These are phyloP conservation scores for Medauroidea extradentata DNA, from an alignment of 1,140 invertebrate species.

Conservation along the genomic window DNA sequence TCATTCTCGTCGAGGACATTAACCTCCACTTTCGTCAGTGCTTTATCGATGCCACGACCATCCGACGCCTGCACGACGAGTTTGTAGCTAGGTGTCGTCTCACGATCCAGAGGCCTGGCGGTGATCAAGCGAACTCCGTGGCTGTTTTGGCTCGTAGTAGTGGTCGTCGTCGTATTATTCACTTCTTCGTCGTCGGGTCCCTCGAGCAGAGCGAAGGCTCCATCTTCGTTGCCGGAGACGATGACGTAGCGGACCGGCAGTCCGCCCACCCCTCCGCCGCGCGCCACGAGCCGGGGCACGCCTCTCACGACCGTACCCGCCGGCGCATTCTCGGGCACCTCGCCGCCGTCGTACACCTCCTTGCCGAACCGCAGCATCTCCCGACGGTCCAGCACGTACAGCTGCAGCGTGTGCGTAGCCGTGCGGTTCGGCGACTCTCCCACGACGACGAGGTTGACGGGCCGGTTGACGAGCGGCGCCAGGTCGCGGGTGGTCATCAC, in stretches of 20 bases:
- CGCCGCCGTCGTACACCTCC: conserved; percentile 55
- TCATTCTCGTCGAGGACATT: conserved; percentile 83
- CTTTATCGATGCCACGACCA: conserved; percentile 64
- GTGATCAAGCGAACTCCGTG: conserved; percentile 66
- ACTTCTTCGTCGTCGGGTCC: conserved; percentile 35
- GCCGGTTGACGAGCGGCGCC: conserved; percentile 69
- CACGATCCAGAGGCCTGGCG: conserved; percentile 65
- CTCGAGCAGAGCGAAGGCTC: conserved; percentile 64
- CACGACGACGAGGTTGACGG: conserved; percentile 72
- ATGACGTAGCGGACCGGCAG: conserved; percentile 71
- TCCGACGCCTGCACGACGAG: conserved; percentile 72
- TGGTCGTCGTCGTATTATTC: background rate
- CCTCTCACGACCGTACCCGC: conserved; percentile 62
- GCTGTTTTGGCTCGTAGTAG: conserved; percentile 32
- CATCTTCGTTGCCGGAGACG: conserved; percentile 63
- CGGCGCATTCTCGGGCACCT: conserved; percentile 67
- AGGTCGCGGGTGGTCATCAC: conserved; percentile 86
- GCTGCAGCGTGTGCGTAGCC: conserved; percentile 70
- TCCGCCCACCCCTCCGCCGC: conserved; percentile 34
- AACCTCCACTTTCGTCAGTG: conserved; percentile 65
- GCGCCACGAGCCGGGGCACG: conserved; percentile 59
- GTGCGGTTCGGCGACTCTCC: conserved; percentile 75
- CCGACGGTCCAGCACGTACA: conserved; percentile 75
- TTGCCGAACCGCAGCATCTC: conserved; percentile 74
- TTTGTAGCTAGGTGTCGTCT: conserved; percentile 60